Conservation (phyloP, 2,113 vertebrate species). For the Caretta caretta region DNA sequence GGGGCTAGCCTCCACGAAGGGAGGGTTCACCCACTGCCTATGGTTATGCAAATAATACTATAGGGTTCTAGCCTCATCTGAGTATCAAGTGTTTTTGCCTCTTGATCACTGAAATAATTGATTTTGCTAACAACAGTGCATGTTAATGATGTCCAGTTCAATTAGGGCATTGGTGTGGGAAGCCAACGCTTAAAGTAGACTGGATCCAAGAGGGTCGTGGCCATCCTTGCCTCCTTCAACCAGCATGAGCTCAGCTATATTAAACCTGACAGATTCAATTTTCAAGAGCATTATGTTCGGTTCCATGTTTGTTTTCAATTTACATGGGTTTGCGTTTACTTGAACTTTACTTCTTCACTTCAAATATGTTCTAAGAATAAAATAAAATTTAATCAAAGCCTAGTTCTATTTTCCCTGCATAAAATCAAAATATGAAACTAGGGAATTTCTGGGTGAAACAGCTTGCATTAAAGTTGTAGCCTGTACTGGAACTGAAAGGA, state of each 20-base stretch:
- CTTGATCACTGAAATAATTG: conserved; percentile 69
- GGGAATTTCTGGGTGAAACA: neutral
- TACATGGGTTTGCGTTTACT: neutral
- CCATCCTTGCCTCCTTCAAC: neutral
- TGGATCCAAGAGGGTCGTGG: neutral
- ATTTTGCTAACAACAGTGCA: conserved; percentile 52
- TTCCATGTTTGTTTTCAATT: neutral
- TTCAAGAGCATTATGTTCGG: neutral
- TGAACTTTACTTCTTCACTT: neutral
- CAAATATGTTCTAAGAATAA: neutral
- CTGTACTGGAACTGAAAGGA: neutral
- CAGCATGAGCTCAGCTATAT: neutral
- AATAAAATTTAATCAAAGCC: neutral
- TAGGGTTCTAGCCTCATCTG: conserved; percentile 15
- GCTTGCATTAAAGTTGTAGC: neutral
- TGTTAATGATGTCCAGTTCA: conserved; percentile 55
- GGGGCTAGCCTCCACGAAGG: no score
- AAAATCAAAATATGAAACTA: neutral
- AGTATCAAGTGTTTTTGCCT: conserved; percentile 47
- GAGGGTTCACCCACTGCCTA: no score
- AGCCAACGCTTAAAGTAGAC: neutral
- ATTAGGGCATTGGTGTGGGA: neutral
- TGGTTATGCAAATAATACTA: neutral
- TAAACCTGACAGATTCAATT: neutral
- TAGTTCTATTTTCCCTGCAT: neutral